These are phyloP conservation scores for Clistopyga incitator DNA, from an alignment of 2,888 invertebrate species.

Conservation along the genomic window DNA sequence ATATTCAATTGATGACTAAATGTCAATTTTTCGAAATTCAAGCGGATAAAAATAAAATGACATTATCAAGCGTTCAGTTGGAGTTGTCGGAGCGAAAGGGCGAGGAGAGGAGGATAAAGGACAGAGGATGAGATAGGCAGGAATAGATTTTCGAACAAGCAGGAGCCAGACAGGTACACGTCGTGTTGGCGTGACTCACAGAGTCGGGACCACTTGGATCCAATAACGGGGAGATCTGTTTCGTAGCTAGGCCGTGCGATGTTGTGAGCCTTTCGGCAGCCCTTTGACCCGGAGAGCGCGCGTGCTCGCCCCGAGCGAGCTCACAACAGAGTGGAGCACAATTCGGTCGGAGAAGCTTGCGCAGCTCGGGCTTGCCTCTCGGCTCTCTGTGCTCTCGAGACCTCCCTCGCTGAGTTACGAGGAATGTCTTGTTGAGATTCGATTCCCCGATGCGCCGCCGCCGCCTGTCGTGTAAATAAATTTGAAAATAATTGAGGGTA, in stretches of 20 bases:
- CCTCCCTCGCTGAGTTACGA: slow-evolving; percentile 58
- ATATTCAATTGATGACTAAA: no score
- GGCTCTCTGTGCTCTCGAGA: slow-evolving; percentile 23
- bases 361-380: neutral
- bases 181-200: slow-evolving; percentile 39
- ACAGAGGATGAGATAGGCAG: neutral
- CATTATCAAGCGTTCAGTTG: no score
- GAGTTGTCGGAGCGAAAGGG: no score
- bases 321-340: slow-evolving; percentile 25
- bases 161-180: neutral
- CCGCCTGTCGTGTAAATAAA: slow-evolving; percentile 64
- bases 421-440: slow-evolving; percentile 60
- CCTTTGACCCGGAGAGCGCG: slow-evolving; percentile 54
- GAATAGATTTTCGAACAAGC: neutral
- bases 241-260: slow-evolving; percentile 31
- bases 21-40: no score
- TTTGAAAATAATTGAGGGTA: slow-evolving; percentile 63
- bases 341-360: slow-evolving; percentile 32
- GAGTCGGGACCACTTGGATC: slow-evolving; percentile 24
- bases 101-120: no score
- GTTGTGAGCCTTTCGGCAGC: slow-evolving; percentile 50
- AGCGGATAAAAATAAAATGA: no score
- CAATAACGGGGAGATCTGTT: slow-evolving; percentile 26
- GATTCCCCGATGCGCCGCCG: slow-evolving; percentile 58
- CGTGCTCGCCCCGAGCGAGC: slow-evolving; percentile 33